Evolutionary conservation across 2,113 vertebrate species (phyloP).

Genomic region (Scytalopus superciliaris): DNA sequence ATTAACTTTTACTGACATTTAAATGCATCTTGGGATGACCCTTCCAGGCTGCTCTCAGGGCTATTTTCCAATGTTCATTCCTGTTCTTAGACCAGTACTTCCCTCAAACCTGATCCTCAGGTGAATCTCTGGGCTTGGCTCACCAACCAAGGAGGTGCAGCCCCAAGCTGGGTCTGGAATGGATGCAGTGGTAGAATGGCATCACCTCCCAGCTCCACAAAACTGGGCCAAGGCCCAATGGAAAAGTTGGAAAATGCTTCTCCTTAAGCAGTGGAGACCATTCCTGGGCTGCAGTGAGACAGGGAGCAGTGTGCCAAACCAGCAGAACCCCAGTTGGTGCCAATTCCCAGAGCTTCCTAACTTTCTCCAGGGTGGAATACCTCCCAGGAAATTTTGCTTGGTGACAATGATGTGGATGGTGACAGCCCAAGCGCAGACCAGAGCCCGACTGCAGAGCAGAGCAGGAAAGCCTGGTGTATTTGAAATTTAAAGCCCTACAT

Average conservation of each 20-base stretch:
- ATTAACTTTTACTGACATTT: conserved; percentile 50
- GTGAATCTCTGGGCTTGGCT: background rate
- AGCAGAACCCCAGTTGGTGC: background rate
- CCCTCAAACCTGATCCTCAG: background rate
- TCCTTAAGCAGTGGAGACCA: background rate
- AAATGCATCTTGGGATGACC: conserved; percentile 30
- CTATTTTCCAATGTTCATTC: background rate
- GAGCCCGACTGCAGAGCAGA: background rate
- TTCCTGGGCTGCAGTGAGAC: background rate
- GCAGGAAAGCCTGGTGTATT: background rate
- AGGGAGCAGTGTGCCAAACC: background rate
- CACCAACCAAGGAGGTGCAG: background rate
- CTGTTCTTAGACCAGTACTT: background rate
- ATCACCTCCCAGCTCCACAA: background rate
- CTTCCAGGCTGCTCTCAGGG: conserved; percentile 34
- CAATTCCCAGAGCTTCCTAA: background rate
- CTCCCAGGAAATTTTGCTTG: background rate
- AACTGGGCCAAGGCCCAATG: fast-evolving
- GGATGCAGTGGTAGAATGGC: background rate
- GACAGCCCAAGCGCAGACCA: background rate
- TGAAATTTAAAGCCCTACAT: background rate
- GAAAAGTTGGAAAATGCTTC: background rate
- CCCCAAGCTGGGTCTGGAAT: background rate
- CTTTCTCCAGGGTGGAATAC: background rate
- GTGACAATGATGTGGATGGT: background rate